Evolutionary conservation across 2,113 vertebrate species (phyloP).

Genomic region (Prietella phreatophila): DNA sequence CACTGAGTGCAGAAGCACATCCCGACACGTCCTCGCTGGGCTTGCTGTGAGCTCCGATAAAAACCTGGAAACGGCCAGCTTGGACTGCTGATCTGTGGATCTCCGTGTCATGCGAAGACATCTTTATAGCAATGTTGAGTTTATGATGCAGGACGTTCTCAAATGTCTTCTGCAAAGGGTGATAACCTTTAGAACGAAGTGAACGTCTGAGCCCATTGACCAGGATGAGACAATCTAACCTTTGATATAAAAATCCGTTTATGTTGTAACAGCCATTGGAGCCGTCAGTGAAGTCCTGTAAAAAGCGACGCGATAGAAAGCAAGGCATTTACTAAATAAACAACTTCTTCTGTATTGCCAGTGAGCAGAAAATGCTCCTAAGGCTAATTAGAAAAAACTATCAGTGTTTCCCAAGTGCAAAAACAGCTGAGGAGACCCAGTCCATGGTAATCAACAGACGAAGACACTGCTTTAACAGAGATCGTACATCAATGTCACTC

Average conservation of each 20-base stretch:
- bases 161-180: neutral
- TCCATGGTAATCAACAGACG: constrained; percentile 68
- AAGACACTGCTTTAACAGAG: constrained; percentile 62
- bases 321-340: neutral
- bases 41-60: constrained; percentile 4
- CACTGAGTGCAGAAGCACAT: constrained; percentile 24
- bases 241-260: constrained; percentile 13
- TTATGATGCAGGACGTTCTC: constrained; percentile 34
- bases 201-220: constrained; percentile 23
- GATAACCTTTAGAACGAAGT: constrained; percentile 28
- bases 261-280: constrained; percentile 5
- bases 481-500: constrained; percentile 82
- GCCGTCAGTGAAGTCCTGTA: no score
- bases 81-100: constrained; percentile 24
- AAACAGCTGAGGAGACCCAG: constrained; percentile 50
- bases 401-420: constrained; percentile 73
- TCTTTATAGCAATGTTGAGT: constrained; percentile 33
- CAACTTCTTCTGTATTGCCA: constrained; percentile 25
- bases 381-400: constrained; percentile 85
- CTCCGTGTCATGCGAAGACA: constrained; percentile 30
- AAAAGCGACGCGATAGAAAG: constrained; percentile 7
- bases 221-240: constrained; percentile 11
- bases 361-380: constrained; percentile 61
- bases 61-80: constrained; percentile 1
- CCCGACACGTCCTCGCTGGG: constrained; percentile 9